phyloP scores from a whole-genome alignment of 2,888 invertebrate species.

The Macrophya alboannulata region DNA sequence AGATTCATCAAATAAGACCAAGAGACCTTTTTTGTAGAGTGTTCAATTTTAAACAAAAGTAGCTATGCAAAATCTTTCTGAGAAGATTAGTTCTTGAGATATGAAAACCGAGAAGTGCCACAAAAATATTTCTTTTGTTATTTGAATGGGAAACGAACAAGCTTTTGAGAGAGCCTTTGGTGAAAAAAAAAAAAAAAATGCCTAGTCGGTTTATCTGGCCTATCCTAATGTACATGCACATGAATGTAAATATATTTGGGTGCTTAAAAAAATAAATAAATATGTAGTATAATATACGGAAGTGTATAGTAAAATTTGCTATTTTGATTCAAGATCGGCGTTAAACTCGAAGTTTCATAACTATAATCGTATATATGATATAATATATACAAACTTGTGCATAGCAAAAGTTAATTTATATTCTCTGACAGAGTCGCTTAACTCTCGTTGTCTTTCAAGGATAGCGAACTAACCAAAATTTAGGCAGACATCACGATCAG shows the following conservation, averaged over 20 bases:
- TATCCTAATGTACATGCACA: too few species aligned
- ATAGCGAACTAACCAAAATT: neutral
- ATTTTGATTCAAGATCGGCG: neutral
- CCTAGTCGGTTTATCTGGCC: too few species aligned
- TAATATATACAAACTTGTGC: slow-evolving; percentile 47
- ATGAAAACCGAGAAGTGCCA: too few species aligned
- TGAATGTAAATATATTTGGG: neutral
- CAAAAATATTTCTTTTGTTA: too few species aligned
- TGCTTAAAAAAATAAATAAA: slow-evolving; percentile 30
- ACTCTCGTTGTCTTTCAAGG: slow-evolving; percentile 26
- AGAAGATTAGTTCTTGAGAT: too few species aligned
- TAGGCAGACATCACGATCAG: slow-evolving; percentile 21
- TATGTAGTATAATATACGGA: neutral
- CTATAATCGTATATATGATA: slow-evolving; percentile 35
- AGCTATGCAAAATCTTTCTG: too few species aligned
- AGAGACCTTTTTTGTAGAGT: too few species aligned
- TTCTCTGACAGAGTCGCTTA: slow-evolving; percentile 29
- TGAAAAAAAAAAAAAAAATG: too few species aligned
- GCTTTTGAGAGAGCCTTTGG: too few species aligned
- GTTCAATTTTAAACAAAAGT: too few species aligned
- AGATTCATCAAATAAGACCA: too few species aligned
- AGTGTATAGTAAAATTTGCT: slow-evolving; percentile 2
- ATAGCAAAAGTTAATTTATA: slow-evolving; percentile 50
- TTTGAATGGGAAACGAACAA: too few species aligned
- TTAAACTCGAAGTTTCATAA: slow-evolving; percentile 12